Evolutionary conservation across 2,888 invertebrate genomes (phyloP).

Genomic region (Sinhomidia bicolor): DNA sequence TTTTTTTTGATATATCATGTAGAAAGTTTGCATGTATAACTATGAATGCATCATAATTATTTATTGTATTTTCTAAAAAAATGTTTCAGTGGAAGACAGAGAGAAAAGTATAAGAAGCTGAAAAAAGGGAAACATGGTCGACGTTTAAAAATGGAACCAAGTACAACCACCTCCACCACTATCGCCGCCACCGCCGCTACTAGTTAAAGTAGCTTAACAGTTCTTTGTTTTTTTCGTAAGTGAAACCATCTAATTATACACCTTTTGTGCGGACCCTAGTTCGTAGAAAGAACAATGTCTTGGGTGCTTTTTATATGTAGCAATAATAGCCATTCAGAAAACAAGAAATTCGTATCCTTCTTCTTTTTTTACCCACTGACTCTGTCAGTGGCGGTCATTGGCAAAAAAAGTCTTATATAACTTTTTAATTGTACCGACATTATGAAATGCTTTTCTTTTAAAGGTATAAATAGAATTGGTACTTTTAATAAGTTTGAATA

Average conservation of each 20-base stretch:
- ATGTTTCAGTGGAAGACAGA: slow-evolving; percentile 8
- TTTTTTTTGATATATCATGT: no score
- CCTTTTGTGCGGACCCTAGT: slow-evolving; percentile 6
- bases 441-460: not conserved
- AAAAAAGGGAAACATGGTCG: not conserved
- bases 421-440: not conserved
- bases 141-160: slow-evolving; percentile 26
- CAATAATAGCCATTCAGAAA: not conserved
- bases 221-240: slow-evolving; percentile 10
- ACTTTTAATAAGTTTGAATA: not conserved
- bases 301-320: not conserved
- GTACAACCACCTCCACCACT: not conserved
- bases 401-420: not conserved
- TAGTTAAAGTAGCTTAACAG: not conserved
- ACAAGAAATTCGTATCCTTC: no score
- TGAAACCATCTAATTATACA: slow-evolving; percentile 26
- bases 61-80: slow-evolving; percentile 37
- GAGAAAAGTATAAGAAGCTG: not conserved
- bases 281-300: slow-evolving; percentile 6
- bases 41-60: slow-evolving; percentile 25
- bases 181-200: not conserved
- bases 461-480: not conserved
- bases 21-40: slow-evolving; percentile 43
- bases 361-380: not conserved
- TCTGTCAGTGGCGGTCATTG: not conserved